Base-by-base conservation (phyloP, 1,140 invertebrate genomes). In the Bicyclus anynana region DNA sequence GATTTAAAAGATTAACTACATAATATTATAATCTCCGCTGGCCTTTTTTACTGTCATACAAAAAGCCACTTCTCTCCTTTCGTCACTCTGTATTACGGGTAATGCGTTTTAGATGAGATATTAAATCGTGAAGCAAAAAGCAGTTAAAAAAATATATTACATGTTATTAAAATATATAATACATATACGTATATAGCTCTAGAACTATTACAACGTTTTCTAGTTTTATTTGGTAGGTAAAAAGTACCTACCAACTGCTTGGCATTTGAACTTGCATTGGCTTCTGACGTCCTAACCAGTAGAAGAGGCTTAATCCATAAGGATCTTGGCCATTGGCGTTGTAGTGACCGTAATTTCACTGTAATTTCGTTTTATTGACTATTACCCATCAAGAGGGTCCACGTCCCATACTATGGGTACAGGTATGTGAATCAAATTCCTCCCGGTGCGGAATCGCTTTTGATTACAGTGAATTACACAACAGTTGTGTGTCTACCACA, bases 41-140 rank as follows among this genome's bases (percentile, higher is more conserved):
- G n/a, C 33, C 10, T 35, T 35, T 12, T 10, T 35, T 12, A 13
- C 12, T 35, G 33, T 12, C 33, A 35, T 35, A 35, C n/a, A 35
- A 35, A 35, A 35, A 35, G 33, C 9, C 33, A 12, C 33, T 29
- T 42, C 37, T 13, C 6, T 26, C 10, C 2, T 3, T 23, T 7
- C 35, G 9, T 13, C 33, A 23, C 33, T 50, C 48, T 58, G 20
- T 58, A 38, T 23, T 17, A 14, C n/a, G 17, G 27, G 27, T 51
- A 58, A 58, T 58, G 48, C 33, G 13, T 58, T 58, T 58, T 52
- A 58, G 49, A 58, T 58, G 48, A 52, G 38, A 26, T 23, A n/a
- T n/a, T n/a, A 42, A 29, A 23, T 23, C 33, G 33, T 10, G 33
- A 12, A 35, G 33, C 3, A 35, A 35, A 35, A 3, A 35, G 3